These are phyloP conservation scores for Mus pahari DNA, from an alignment of 2,113 vertebrate genomes.

Conservation along the genomic window DNA sequence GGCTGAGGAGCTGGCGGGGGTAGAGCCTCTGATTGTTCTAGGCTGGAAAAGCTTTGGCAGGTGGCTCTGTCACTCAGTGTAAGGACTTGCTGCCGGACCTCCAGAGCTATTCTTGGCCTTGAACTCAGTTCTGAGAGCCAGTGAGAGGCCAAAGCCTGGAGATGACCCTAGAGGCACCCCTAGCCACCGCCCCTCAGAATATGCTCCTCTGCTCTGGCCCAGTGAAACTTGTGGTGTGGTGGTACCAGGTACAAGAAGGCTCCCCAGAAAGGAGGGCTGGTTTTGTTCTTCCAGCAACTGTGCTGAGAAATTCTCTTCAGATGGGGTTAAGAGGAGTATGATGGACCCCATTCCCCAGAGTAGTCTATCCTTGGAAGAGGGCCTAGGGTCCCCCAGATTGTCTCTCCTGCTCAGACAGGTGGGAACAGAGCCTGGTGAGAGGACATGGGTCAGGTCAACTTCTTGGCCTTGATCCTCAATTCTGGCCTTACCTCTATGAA, in stretches of 20 bases:
- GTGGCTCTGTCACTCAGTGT: not conserved
- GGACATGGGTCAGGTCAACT: not conserved
- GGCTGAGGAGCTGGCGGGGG: not conserved
- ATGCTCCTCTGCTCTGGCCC: not conserved
- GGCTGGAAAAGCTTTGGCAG: not conserved
- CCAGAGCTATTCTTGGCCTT: not conserved
- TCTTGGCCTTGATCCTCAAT: not conserved
- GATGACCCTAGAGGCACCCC: not conserved
- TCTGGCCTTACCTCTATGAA: not conserved
- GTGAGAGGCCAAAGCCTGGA: not conserved
- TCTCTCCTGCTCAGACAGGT: not conserved
- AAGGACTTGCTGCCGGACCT: not conserved
- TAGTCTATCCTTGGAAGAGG: not conserved
- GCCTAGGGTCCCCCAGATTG: not conserved
- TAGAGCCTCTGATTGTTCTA: not conserved
- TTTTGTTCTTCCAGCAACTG: not conserved
- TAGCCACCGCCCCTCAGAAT: too few relatives aligned
- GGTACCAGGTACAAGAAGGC: not conserved
- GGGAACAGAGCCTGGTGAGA: not conserved
- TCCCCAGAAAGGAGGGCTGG: not conserved
- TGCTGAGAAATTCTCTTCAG: not conserved
- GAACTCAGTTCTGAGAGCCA: not conserved
- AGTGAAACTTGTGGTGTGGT: not conserved
- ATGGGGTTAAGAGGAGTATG: not conserved
- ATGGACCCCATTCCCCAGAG: not conserved